phyloP scores from a whole-genome alignment of 2,797 vertebrate genomes.

The Lateolabrax maculatus region DNA sequence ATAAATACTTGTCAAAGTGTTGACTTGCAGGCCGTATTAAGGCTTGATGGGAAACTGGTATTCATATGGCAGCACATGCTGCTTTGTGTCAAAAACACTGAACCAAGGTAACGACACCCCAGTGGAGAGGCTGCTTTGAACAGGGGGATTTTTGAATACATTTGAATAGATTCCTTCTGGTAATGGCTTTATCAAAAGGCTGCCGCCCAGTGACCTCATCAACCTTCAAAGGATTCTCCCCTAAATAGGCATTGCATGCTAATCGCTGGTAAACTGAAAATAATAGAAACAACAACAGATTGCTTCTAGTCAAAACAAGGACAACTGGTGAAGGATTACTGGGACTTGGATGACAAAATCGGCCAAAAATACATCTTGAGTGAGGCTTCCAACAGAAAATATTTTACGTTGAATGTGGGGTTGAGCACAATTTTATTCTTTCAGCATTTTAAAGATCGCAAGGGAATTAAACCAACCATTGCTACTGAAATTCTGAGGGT shows the following conservation, averaged over 20 bases:
- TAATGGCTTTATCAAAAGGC: slow-evolving; percentile 39
- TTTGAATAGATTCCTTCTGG: slow-evolving; percentile 56
- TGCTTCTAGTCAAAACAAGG: background rate
- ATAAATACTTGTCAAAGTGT: slow-evolving; percentile 12
- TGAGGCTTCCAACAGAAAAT: background rate
- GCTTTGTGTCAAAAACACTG: slow-evolving; percentile 21
- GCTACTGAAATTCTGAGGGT: background rate
- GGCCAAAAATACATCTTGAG: slow-evolving; percentile 3
- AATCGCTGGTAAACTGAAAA: slow-evolving; percentile 27
- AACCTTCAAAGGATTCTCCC: slow-evolving; percentile 42
- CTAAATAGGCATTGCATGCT: slow-evolving; percentile 17
- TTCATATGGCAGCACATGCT: background rate
- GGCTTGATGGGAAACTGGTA: slow-evolving; percentile 13
- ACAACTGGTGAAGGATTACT: slow-evolving; percentile 24
- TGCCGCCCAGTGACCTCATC: slow-evolving; percentile 24
- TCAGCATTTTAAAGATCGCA: background rate
- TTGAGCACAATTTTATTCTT: slow-evolving; percentile 1
- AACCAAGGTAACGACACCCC: slow-evolving; percentile 7
- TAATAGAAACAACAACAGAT: slow-evolving; percentile 33
- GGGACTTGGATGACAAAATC: slow-evolving; percentile 15
- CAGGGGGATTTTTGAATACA: slow-evolving; percentile 41
- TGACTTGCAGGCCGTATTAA: slow-evolving; percentile 16
- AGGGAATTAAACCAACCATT: background rate
- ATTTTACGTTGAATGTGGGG: background rate
- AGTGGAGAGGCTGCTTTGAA: slow-evolving; percentile 42